These are phyloP conservation scores for Mystacides longicornis DNA, from an alignment of 2,888 invertebrate species.

Conservation along the genomic window DNA sequence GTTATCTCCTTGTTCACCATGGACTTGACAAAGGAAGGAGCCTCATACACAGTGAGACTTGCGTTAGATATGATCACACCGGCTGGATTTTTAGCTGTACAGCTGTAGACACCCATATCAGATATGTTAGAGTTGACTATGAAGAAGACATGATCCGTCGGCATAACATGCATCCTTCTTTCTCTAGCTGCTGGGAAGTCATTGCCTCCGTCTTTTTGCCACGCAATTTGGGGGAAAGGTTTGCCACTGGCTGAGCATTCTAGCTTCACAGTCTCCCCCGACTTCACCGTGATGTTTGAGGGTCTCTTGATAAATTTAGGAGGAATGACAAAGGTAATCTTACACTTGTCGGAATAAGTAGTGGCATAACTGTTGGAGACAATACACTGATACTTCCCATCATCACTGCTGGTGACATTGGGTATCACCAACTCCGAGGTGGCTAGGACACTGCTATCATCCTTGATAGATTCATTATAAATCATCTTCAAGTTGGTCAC, in stretches of 20 bases:
- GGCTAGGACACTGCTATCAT: slow-evolving; percentile 55
- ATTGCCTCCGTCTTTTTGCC: slow-evolving; percentile 89
- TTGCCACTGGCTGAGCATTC: slow-evolving; percentile 89
- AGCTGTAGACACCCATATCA: slow-evolving; percentile 90
- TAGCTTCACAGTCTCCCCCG: slow-evolving; percentile 77
- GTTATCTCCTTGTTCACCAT: slow-evolving; percentile 80
- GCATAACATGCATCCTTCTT: slow-evolving; percentile 86
- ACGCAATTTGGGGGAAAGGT: slow-evolving; percentile 80
- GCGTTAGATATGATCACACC: slow-evolving; percentile 83
- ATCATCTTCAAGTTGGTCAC: slow-evolving; percentile 41
- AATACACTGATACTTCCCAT: slow-evolving; percentile 89
- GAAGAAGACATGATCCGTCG: slow-evolving; percentile 84
- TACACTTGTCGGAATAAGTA: slow-evolving; percentile 80
- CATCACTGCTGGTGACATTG: slow-evolving; percentile 71
- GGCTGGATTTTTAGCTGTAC: slow-evolving; percentile 85
- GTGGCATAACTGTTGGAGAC: slow-evolving; percentile 84
- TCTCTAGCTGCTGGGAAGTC: slow-evolving; percentile 94
- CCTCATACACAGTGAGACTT: slow-evolving; percentile 76
- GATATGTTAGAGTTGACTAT: slow-evolving; percentile 84
- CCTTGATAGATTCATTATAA: slow-evolving; percentile 42
- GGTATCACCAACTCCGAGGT: slow-evolving; percentile 66
- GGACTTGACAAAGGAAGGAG: slow-evolving; percentile 77
- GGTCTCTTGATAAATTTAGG: slow-evolving; percentile 83
- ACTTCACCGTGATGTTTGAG: slow-evolving; percentile 72
- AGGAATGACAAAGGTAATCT: slow-evolving; percentile 79